Evolutionary conservation across 2,888 invertebrate genomes (phyloP), one percentile per base, ranked within the genome.

Genomic region (Scaeva pyrastri): DNA sequence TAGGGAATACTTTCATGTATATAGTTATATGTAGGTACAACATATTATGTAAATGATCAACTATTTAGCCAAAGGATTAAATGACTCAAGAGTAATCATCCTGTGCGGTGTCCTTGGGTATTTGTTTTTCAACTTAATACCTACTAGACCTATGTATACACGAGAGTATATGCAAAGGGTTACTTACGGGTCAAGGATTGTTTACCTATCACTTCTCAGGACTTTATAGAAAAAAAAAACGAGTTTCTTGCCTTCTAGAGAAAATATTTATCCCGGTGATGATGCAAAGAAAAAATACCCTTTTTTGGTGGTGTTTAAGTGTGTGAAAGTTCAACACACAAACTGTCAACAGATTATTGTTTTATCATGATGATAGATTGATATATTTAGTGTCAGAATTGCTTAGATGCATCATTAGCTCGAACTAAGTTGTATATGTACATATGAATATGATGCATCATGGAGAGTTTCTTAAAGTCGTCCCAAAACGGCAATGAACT

Each of bases 361-460:
- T 77, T 82, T 78, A 86, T 82, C 74, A 77, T 82, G 74, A 82
- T 78, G 82, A 86, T 77, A 23, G 66, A 86, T 86, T 72, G 82
- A 74, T 56, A 70, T 43, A 68, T 80, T 66, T 58, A 50, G 55
- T 72, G 76, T 64, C 82, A 48, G 31, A 60, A 7, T 60, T 21
- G 19, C 52, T 14, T 39, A 60, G 68, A 21, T 58, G 55, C 31
- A 82, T 78, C 77, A 82, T 86, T 86, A 74, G 77, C 80, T 64
- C 68, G 39, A 75, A 74, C 55, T 41, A 7, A 19, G 19, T 39
- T n/a, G 3, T 31, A 31, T 31, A 31, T 8, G 3, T 6, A 31
- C 31, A 31, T 0, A 31, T 31, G 31, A 5, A 31, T 31, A 31
- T 31, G 7, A n/a, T n/a, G 26, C 3, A 26, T 6, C 3, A 3